These are phyloP conservation scores for Hymenopus coronatus DNA, from an alignment of 2,888 invertebrate species.

Conservation along the genomic window DNA sequence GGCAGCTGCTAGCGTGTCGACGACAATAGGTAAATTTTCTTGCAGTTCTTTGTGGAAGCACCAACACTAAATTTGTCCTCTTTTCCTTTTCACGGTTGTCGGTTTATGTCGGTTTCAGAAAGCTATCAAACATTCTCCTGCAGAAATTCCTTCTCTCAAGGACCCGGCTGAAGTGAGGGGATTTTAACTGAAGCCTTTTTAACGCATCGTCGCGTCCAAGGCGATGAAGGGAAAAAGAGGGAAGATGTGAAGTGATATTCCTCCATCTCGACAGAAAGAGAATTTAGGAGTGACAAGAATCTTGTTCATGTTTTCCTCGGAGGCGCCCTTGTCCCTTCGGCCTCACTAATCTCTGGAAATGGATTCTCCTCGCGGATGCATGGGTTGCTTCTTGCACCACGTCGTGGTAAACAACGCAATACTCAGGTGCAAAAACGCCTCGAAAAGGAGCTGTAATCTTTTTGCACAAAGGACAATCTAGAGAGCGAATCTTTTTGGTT, in stretches of 20 bases:
- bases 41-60: not conserved
- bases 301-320: slow-evolving; percentile 8
- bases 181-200: not conserved
- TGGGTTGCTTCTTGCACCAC: not conserved
- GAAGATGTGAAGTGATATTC: not conserved
- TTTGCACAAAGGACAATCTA: not conserved
- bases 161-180: not conserved
- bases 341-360: not conserved
- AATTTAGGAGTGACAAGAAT: slow-evolving; percentile 19
- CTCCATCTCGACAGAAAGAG: not conserved
- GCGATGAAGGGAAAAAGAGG: not conserved
- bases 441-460: not conserved
- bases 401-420: not conserved
- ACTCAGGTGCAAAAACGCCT: not conserved
- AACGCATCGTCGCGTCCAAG: slow-evolving; percentile 10
- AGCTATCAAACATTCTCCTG: not conserved
- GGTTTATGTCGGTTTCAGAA: not conserved
- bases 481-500: not conserved
- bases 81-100: slow-evolving; percentile 15
- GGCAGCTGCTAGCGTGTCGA: not conserved
- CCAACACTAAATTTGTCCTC: not conserved
- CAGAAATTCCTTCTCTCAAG: not conserved
- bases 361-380: not conserved
- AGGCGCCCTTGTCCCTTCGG: not conserved
- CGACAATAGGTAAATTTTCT: not conserved